Base-by-base conservation (phyloP, 2,888 invertebrate genomes). In the Camptogramma bilineatum region DNA sequence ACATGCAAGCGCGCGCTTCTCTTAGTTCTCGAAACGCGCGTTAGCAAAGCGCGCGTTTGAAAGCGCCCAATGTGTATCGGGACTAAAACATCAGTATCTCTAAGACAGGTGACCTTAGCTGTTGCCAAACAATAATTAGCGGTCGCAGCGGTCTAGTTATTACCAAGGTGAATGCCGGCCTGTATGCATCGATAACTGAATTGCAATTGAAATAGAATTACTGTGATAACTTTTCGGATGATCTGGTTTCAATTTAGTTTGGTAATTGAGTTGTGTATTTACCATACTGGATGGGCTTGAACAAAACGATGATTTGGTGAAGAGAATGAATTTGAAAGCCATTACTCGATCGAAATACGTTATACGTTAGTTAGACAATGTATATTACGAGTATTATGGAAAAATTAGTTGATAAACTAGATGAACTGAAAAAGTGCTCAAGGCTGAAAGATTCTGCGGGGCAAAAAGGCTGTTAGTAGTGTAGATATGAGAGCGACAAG, bases 131-230 rank as follows among this genome's bases (percentile, higher is more conserved):
- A 72, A 71, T 68, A 72, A 77, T 80, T 81, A 82, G 87, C 82
- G 87, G 87, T 86, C 87, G 87, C 75, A 74, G 76, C 87, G 91
- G 87, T 90, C 91, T 86, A 88, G 75, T 90, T 83, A 84, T 74
- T 80, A 73, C 80, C 88, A 88, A 90, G 89, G 88, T 79, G 78
- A 85, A 80, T 79, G 77, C 66, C 70, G 67, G 44, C 52, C 70
- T 24, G 50, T 51, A 7, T 39, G 28, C 21, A 34, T 55, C 60
- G 39, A 55, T 59, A 59, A 64, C 59, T 31, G 59, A 63, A 57
- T 48, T 42, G 18, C 8, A 59, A 64, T 64, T 59, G 64, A 64
- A 59, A 59, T 51, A 39, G 51, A 24, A 50, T 63, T 24, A 46
- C 47, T 44, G 24, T 52, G 31, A 50, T 42, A 63, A 50, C 61